phyloP scores from a whole-genome alignment of 2,113 vertebrate genomes.

The Peromyscus maniculatus region DNA sequence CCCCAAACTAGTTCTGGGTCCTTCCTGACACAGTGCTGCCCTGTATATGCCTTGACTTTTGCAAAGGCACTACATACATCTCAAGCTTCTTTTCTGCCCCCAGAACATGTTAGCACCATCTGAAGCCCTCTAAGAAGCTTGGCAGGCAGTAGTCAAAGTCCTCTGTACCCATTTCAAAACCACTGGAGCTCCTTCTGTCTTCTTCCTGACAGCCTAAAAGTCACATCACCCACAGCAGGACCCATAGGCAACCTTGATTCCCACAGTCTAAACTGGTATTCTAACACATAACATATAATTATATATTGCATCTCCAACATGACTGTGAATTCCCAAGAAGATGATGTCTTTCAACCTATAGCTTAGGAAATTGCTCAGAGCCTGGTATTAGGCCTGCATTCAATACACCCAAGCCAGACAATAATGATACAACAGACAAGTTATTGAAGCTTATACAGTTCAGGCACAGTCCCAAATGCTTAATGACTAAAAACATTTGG shows the following conservation, averaged over 20 bases:
- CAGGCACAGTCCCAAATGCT: slow-evolving; percentile 13
- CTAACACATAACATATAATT: neutral
- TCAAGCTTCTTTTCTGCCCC: neutral
- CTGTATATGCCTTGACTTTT: neutral
- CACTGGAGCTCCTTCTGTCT: neutral
- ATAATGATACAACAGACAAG: neutral
- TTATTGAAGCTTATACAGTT: neutral
- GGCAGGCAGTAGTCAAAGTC: neutral
- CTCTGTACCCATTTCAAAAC: neutral
- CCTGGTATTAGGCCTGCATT: neutral
- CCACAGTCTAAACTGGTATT: no score
- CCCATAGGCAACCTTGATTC: neutral
- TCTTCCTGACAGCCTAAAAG: neutral
- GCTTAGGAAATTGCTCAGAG: neutral
- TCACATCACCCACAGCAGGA: neutral
- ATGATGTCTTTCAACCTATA: neutral
- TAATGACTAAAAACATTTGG: neutral
- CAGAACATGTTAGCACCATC: neutral
- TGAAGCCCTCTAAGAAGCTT: neutral
- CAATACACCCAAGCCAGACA: neutral
- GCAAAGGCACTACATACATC: neutral
- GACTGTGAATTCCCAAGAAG: neutral
- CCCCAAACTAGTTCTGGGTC: neutral
- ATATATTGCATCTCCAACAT: neutral
- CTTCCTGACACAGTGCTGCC: neutral